Evolutionary conservation across 2,797 vertebrate genomes (phyloP), one percentile per base, ranked within the genome.

Genomic region (Dicrostonyx torquatus): DNA sequence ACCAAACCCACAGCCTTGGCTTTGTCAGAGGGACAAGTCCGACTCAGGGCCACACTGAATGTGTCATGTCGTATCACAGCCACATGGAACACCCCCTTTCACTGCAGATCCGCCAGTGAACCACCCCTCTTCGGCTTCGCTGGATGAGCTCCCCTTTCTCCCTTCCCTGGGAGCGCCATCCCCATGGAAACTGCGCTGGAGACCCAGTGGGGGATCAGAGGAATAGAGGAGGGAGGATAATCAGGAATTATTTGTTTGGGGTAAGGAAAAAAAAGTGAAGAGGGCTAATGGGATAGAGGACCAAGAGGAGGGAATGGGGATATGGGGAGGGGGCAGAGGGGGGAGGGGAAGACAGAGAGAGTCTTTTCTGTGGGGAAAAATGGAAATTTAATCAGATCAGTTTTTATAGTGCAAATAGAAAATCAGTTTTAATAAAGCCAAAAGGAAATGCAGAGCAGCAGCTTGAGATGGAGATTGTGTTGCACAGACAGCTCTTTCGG

Each of bases 371-470:
- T 97, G 48, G 98, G 97, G 97, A 95, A 95, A 98, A 98, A 98
- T 98, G 98, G 98, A 98, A 98, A 98, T 98, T 98, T 94, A 98
- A 98, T 98, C 98, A 98, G 98, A 98, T 97, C 97, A 97, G 98
- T 98, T 98, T 98, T 98, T 98, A 98, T 96, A 97, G 98, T 96
- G 98, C 98, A 98, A 98, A 98, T 98, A 98, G 98, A 98, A 98
- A 98, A 98, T 98, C 98, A 98, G 98, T 98, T 98, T 98, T 98
- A 98, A 98, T 98, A 98, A 98, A 98, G 98, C 98, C 98, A 97
- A 98, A 93, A 98, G 97, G 98, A 98, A 98, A 98, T 98, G 98
- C 98, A 98, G 98, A 98, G 97, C 98, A 98, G 98, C 96, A 62
- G 97, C 98, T 98, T 98, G 98, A 98, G 98, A 98, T 98, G 98